Base-by-base conservation (phyloP, 2,888 invertebrate genomes). In the Ennomos fuscantarius region DNA sequence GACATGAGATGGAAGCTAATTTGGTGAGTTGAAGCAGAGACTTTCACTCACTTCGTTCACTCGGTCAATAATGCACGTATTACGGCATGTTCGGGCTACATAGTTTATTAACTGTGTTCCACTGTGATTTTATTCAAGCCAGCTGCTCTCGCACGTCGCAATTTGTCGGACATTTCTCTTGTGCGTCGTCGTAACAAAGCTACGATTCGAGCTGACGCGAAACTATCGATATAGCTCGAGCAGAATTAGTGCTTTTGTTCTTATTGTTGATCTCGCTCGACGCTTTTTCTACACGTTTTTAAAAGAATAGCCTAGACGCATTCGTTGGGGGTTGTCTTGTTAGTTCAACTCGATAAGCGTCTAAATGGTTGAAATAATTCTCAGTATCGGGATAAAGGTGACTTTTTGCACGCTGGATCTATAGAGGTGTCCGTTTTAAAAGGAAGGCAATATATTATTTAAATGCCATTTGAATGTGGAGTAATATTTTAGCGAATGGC, bases 151-250 rank as follows among this genome's bases (percentile, higher is more conserved):
- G 80, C 77, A 70, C 79, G 78, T 79, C 74, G 85, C 87, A 89
- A 90, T 89, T 89, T 87, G 87, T 84, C 80, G 81, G 73, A 74
- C 84, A 82, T 86, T 86, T 86, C 84, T 85, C 85, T 82, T 76
- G 82, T 83, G 78, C 85, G 86, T 81, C 79, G 78, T 77, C 76
- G 78, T 79, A 80, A 84, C 85, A 82, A 82, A 83, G 84, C 82
- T 78, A 73, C 79, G 81, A 81, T 80, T 83, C 79, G 72, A 76
- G 82, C 85, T 82, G 84, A 87, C 83, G 78, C 68, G 74, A 74
- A 76, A 80, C 84, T 84, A 87, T 85, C 82, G 86, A 83, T 82
- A 83, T 82, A 81, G 80, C 79, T 81, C 77, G 34, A 40, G 73
- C 69, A 63, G 79, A 85, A 87, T 87, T 86, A 87, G 82, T 79